Evolutionary conservation across 2,113 vertebrate species (phyloP), one percentile per base, ranked within the genome.

Genomic region (Monopterus albus): DNA sequence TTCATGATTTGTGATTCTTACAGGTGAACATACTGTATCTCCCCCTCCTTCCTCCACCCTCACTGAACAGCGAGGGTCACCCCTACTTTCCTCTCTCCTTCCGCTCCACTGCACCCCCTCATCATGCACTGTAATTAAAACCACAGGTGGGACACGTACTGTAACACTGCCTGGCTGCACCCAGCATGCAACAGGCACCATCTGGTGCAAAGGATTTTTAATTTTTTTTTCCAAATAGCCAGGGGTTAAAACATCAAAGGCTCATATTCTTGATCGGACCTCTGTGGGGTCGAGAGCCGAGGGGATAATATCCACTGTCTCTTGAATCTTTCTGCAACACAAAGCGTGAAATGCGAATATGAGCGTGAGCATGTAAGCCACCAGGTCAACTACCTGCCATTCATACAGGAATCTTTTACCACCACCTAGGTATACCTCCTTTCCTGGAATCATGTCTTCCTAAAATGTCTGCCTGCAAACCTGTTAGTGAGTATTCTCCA

Each of bases 181-280:
- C 87, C 91, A 92, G 91, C 87, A 84, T 88, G 91, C 85, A 91
- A 91, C 87, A 88, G 89, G 91, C 83, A 84, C 91, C 90, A 91
- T 94, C 91, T 93, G 92, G 88, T 88, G 92, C 73, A 89, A 86
- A 88, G 78, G 64, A 87, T 72, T 59, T 79, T 77, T n/a, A n/a
- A n/a, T n/a, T n/a, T 70, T 83, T 58, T 61, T 70, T 78, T 74
- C 59, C 62, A 85, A 90, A 91, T 82, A 90, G 87, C 82, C 85
- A 91, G 80, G 88, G 87, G 91, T 92, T 93, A 92, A 92, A 91
- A 89, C 88, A 91, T 93, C 91, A 93, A 92, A 92, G 89, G 50
- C 78, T 61, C 2, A 3, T 62, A 82, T 87, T 86, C 88, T 89
- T 92, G 88, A 92, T 93, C 81, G 81, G 78, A 88, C 88, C 90